Conservation (phyloP, 2,888 invertebrate species). For the Nesidiocoris tenuis region DNA sequence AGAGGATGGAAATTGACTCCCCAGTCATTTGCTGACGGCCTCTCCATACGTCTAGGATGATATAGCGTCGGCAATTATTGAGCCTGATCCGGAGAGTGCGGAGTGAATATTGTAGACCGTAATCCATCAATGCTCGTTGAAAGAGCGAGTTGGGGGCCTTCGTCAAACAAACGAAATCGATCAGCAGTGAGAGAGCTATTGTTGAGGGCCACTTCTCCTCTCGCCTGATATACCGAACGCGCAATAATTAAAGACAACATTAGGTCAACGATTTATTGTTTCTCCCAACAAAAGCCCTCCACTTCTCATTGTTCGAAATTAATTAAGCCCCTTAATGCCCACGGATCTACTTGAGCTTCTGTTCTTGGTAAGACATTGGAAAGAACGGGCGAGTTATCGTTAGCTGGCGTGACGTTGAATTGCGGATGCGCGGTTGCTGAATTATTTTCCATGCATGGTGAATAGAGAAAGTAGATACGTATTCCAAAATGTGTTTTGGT, state of each 20-base stretch:
- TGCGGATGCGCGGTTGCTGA: too few relatives aligned
- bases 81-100: background rate
- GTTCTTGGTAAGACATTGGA: background rate
- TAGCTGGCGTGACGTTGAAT: too few relatives aligned
- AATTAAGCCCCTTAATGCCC: conserved; percentile 20
- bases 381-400: background rate
- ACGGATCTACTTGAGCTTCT: conserved; percentile 5
- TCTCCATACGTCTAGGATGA: background rate
- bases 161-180: background rate
- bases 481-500: too few relatives aligned
- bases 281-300: conserved; percentile 15
- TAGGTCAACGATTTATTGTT: conserved; percentile 13
- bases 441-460: too few relatives aligned
- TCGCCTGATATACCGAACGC: background rate
- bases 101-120: background rate
- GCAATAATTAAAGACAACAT: background rate
- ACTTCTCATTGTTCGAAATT: conserved; percentile 20
- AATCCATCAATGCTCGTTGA: background rate
- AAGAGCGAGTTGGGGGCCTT: background rate
- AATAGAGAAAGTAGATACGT: too few relatives aligned
- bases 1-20: background rate
- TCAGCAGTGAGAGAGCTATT: background rate
- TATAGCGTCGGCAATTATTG: background rate
- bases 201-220: background rate
- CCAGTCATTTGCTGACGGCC: background rate